Conservation (phyloP, 2,888 invertebrate species). For the Eupelmus urozonus region DNA sequence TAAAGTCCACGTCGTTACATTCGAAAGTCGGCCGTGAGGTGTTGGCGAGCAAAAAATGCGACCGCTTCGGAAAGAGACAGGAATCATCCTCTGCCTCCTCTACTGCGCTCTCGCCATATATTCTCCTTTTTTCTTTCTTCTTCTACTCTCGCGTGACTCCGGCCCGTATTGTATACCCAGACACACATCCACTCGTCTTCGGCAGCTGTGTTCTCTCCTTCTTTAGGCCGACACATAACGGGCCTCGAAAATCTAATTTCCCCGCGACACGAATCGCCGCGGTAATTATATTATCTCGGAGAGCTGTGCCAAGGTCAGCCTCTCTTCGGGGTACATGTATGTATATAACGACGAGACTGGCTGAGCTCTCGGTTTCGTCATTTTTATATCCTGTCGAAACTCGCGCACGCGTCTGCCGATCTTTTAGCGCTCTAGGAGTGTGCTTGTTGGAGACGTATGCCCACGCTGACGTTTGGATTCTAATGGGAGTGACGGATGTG, state of each 20-base stretch:
- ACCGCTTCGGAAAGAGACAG: background rate
- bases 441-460: no score
- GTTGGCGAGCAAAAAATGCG: background rate
- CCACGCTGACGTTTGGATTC: no score
- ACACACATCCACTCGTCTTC: background rate
- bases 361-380: constrained; percentile 9
- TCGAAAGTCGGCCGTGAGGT: constrained; percentile 7
- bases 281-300: constrained; percentile 20
- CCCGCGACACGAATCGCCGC: background rate
- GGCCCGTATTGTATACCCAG: background rate
- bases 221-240: background rate
- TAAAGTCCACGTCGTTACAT: no score
- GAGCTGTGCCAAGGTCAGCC: constrained; percentile 8
- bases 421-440: no score
- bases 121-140: background rate
- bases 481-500: no score
- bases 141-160: constrained; percentile 15
- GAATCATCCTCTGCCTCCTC: background rate
- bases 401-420: background rate
- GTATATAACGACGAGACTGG: background rate
- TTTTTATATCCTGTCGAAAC: constrained; percentile 35
- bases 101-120: constrained; percentile 7
- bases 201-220: background rate
- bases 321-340: background rate
- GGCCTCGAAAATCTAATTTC: constrained; percentile 38